Evolutionary conservation across 2,797 vertebrate genomes (phyloP).

Genomic region (Atherinosoma microstoma): DNA sequence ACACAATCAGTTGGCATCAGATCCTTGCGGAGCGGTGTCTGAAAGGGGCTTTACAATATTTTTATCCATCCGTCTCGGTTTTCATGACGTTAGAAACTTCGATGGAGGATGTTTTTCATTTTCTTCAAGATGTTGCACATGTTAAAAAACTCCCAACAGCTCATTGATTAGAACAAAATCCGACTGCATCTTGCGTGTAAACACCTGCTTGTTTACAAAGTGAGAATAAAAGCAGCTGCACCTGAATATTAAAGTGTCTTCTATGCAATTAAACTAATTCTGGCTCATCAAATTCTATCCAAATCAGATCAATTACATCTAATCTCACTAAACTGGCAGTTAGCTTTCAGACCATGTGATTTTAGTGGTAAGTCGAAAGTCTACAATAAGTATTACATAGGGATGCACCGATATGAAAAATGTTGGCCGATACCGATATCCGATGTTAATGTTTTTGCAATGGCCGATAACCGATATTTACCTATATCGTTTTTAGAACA

Average conservation of each 20-base stretch:
- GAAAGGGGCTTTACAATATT: background rate
- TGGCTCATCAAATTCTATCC: background rate
- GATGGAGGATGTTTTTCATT: no score
- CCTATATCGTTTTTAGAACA: no score
- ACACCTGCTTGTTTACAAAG: no score
- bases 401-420: no score
- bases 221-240: background rate
- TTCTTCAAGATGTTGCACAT: background rate
- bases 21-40: background rate
- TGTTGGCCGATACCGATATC: no score
- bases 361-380: background rate
- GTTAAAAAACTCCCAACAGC: background rate
- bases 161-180: no score
- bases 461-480: no score
- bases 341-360: background rate
- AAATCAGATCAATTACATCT: background rate
- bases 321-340: background rate
- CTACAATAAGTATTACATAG: no score
- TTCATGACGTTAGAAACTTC: no score
- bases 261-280: background rate
- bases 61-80: no score
- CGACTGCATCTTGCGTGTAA: no score
- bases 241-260: background rate
- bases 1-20: background rate
- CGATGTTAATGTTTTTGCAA: no score